Evolutionary conservation across 2,113 vertebrate genomes (phyloP), one percentile per base, ranked within the genome.

Genomic region (Chelonoidis abingdonii): DNA sequence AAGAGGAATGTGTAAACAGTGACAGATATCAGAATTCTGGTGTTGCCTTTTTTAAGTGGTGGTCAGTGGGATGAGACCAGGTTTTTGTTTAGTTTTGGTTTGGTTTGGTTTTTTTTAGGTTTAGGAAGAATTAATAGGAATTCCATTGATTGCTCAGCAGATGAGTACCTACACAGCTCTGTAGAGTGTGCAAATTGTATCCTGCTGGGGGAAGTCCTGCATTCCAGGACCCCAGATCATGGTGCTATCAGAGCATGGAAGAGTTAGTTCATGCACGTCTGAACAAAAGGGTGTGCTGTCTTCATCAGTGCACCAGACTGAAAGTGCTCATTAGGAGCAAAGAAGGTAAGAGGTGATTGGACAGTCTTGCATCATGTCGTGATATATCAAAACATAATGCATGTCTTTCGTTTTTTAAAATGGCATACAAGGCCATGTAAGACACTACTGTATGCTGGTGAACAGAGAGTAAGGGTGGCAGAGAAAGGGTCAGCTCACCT

Each of bases 381-480:
- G 80, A 87, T 92, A 93, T 88, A 85, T 96, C 86, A 12, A 78
- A 50, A 41, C 3, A 1, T 81, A 53, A 21, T 35, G 10, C 27
- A 47, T n/a, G 10, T 10, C 31, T n/a, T 53, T 50, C 50, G 50
- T 14, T 50, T 50, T n/a, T 81, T 31, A 35, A 86, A 92, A 80
- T 75, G 52, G 6, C 78, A 31, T 88, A 80, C 84, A 27, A 80
- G 95, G 59, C 72, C 84, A 87, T 96, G 24, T 2, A 75, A 17
- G 38, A 44, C 95, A 29, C 38, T 93, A 69, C 53, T 93, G 29
- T 27, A 8, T 89, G 89, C 84, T 93, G 86, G 72, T 90, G 91
- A 90, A 80, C 54, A 92, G 94, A 93, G 96, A 83, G 86, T 78
- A 93, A 87, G 83, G 87, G 92, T 78, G 81, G 87, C 88, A 84